These are phyloP conservation scores for Criorhina ranunculi DNA, from an alignment of 2,888 invertebrate genomes.

Conservation along the genomic window DNA sequence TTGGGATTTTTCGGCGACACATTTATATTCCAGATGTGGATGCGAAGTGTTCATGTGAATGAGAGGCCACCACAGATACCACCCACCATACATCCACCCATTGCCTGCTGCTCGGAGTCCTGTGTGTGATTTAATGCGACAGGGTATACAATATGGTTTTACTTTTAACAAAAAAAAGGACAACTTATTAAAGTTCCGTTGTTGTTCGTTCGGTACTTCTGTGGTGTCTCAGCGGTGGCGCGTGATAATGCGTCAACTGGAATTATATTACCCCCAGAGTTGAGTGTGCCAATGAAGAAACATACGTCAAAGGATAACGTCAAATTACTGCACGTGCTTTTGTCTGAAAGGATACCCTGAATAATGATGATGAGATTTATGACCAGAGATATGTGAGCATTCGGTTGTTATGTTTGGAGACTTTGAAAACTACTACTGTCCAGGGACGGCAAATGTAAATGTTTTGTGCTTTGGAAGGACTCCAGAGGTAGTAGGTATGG, in stretches of 20 bases:
- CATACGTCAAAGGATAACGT: slow-evolving; percentile 69
- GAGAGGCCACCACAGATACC: not conserved
- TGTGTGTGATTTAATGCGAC: slow-evolving; percentile 70
- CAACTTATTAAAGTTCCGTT: slow-evolving; percentile 58
- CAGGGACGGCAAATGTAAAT: slow-evolving; percentile 21
- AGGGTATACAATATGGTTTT: slow-evolving; percentile 71
- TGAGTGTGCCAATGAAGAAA: slow-evolving; percentile 32
- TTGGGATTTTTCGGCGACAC: slow-evolving; percentile 52
- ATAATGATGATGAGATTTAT: slow-evolving; percentile 72
- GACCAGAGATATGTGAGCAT: slow-evolving; percentile 35
- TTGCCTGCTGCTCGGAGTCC: not conserved
- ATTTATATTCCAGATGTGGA: slow-evolving; percentile 60
- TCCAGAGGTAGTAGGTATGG: too few relatives aligned
- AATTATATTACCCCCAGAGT: slow-evolving; percentile 60
- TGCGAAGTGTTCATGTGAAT: slow-evolving; percentile 49
- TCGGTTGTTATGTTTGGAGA: not conserved
- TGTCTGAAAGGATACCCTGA: slow-evolving; percentile 60
- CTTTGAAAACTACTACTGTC: not conserved
- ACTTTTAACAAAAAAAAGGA: slow-evolving; percentile 54
- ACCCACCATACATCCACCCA: slow-evolving; percentile 2
- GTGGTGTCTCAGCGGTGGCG: slow-evolving; percentile 56
- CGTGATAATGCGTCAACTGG: slow-evolving; percentile 68
- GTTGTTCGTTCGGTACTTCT: slow-evolving; percentile 31
- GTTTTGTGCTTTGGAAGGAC: slow-evolving; percentile 11
- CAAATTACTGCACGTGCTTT: slow-evolving; percentile 70